phyloP scores from a whole-genome alignment of 2,797 vertebrate genomes.

The Babyrousa celebensis region DNA sequence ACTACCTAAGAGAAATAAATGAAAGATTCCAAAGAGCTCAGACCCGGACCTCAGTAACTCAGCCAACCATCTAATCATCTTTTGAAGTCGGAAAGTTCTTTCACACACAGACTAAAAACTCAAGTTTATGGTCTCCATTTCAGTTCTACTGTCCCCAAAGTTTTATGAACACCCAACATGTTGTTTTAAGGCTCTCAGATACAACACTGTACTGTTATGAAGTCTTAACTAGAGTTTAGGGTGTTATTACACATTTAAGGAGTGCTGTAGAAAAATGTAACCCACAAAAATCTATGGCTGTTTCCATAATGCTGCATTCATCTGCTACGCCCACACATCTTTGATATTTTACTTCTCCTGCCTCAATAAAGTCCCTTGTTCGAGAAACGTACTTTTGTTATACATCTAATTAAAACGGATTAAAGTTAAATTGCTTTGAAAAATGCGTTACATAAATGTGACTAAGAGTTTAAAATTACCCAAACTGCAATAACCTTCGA shows the following conservation, averaged over 20 bases:
- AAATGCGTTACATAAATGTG: constrained; percentile 65
- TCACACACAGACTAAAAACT: background rate
- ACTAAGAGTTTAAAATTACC: constrained; percentile 46
- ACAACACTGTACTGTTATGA: constrained; percentile 41
- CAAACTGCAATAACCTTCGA: constrained; percentile 23
- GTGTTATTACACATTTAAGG: constrained; percentile 41
- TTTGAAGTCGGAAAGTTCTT: constrained; percentile 15
- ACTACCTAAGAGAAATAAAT: constrained; percentile 59
- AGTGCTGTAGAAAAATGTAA: constrained; percentile 1
- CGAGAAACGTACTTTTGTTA: constrained; percentile 14
- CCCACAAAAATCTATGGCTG: background rate
- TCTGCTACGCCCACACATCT: background rate
- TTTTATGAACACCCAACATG: background rate
- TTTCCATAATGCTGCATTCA: constrained; percentile 21
- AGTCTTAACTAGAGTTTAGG: constrained; percentile 39
- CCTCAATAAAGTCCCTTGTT: constrained; percentile 24
- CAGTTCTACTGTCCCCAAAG: constrained; percentile 10
- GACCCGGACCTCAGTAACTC: constrained; percentile 37
- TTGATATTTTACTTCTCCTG: constrained; percentile 10
- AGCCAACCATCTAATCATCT: background rate
- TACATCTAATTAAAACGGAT: constrained; percentile 54
- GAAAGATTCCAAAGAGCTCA: background rate
- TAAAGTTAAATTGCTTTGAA: constrained; percentile 67
- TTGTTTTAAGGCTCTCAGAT: constrained; percentile 33
- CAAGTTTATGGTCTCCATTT: background rate